A percentile compares a stretch with the other conserved stretches of the same genome.
Conservation (phyloP, 2,888 invertebrate genomes). For the Chouioia cunea region DNA sequence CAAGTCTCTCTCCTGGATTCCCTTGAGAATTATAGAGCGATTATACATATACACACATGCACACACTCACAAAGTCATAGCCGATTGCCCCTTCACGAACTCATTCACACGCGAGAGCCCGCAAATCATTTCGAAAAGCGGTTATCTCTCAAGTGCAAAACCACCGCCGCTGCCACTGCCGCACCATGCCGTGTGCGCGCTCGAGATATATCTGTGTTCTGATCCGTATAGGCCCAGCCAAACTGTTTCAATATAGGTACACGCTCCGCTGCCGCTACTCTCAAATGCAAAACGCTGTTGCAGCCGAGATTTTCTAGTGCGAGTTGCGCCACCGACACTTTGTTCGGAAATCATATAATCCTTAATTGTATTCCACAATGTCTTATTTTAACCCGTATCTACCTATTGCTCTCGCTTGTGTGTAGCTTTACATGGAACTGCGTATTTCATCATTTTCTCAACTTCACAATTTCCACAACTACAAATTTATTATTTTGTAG, state of each 20-base stretch:
- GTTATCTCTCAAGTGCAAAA: constrained; percentile 10
- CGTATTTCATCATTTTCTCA: too few relatives aligned
- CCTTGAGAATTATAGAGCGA: constrained; percentile 46
- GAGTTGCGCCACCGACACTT: constrained; percentile 36
- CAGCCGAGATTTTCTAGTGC: not conserved
- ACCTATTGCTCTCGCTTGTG: too few relatives aligned
- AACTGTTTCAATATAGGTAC: too few relatives aligned
- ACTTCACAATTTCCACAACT: too few relatives aligned
- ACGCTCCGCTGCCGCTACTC: too few relatives aligned
- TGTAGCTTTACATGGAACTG: too few relatives aligned
- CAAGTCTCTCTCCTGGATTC: constrained; percentile 39
- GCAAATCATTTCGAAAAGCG: constrained; percentile 31
- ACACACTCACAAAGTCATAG: too few relatives aligned
- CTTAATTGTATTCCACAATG: constrained; percentile 30
- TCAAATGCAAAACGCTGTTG: too few relatives aligned
- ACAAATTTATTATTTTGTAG: too few relatives aligned
- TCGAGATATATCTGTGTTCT: not conserved
- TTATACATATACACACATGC: constrained; percentile 18
- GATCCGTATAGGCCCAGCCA: too few relatives aligned
- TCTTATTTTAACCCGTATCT: constrained; percentile 19
- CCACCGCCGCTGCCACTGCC: not conserved
- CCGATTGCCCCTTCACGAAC: not conserved
- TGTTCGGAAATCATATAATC: constrained; percentile 40
- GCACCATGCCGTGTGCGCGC: not conserved
- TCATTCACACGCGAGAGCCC: constrained; percentile 35